Evolutionary conservation across 2,797 vertebrate species (phyloP).

Genomic region (Sus cebifrons): DNA sequence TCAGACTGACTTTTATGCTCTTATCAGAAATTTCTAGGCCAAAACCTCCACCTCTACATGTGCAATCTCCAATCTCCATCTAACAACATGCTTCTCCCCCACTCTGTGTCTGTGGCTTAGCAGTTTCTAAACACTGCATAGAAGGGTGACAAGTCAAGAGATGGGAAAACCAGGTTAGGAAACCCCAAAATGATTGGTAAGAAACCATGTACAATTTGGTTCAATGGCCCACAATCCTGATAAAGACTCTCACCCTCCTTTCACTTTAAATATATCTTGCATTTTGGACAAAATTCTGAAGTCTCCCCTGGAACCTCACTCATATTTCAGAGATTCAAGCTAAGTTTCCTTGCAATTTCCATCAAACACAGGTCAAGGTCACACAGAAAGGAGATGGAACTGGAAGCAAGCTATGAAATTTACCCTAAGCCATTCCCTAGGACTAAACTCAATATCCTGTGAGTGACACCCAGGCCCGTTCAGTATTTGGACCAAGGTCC

Average conservation of each 20-base stretch:
- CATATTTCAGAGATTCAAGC: constrained; percentile 6
- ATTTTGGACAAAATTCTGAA: neutral
- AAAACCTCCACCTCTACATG: neutral
- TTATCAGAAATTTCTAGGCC: neutral
- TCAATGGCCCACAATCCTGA: neutral
- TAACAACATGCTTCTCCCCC: neutral
- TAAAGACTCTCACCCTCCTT: neutral
- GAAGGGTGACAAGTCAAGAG: neutral
- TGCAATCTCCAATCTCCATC: neutral
- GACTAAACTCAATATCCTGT: neutral
- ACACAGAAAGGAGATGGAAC: neutral
- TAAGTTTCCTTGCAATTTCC: neutral
- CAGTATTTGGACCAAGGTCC: neutral
- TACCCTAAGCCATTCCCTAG: neutral
- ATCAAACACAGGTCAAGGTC: constrained; percentile 27
- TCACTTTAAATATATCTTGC: neutral
- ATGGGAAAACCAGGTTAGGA: neutral
- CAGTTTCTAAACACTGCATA: neutral
- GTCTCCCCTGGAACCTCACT: neutral
- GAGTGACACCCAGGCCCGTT: neutral
- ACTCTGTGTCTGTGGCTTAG: neutral
- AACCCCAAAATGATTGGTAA: neutral
- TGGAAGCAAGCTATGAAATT: neutral
- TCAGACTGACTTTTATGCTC: neutral
- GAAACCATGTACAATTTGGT: neutral